Percentiles rank a stretch among this genome's conserved stretches.
These are phyloP conservation scores for Melinaea marsaeus DNA, from an alignment of 2,888 invertebrate genomes.

Conservation along the genomic window DNA sequence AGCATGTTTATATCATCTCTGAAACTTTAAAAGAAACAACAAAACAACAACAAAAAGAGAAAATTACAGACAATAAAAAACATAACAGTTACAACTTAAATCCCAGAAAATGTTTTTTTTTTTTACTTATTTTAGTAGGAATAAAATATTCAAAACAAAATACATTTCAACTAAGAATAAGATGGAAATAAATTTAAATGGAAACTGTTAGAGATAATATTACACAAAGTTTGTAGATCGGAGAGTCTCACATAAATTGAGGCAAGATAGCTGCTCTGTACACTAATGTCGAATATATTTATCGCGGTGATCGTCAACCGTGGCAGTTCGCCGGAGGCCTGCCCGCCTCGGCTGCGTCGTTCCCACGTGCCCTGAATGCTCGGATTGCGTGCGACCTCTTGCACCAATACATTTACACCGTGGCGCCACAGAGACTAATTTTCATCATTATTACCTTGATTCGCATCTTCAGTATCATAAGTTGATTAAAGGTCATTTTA, in stretches of 20 bases:
- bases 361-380: slow-evolving; percentile 77
- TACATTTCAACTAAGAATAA: not conserved
- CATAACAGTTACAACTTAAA: too few species aligned
- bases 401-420: slow-evolving; percentile 51
- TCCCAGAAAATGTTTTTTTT: too few species aligned
- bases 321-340: slow-evolving; percentile 64
- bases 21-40: not conserved
- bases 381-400: slow-evolving; percentile 74
- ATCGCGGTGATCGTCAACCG: slow-evolving; percentile 75
- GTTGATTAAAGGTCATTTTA: slow-evolving; percentile 26
- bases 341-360: slow-evolving; percentile 63
- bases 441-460: slow-evolving; percentile 14
- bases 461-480: slow-evolving; percentile 42
- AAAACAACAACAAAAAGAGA: not conserved
- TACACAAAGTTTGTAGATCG: slow-evolving; percentile 20
- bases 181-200: slow-evolving; percentile 23
- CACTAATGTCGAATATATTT: slow-evolving; percentile 71
- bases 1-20: slow-evolving; percentile 5
- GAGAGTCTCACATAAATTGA: slow-evolving; percentile 46
- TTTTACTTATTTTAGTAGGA: not conserved
- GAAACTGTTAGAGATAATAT: slow-evolving; percentile 24
- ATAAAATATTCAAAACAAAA: not conserved
- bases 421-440: slow-evolving; percentile 11
- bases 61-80: too few species aligned
- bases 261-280: slow-evolving; percentile 51